Conservation (phyloP, 2,797 vertebrate species). For the Dromococcyx pavoninus region DNA sequence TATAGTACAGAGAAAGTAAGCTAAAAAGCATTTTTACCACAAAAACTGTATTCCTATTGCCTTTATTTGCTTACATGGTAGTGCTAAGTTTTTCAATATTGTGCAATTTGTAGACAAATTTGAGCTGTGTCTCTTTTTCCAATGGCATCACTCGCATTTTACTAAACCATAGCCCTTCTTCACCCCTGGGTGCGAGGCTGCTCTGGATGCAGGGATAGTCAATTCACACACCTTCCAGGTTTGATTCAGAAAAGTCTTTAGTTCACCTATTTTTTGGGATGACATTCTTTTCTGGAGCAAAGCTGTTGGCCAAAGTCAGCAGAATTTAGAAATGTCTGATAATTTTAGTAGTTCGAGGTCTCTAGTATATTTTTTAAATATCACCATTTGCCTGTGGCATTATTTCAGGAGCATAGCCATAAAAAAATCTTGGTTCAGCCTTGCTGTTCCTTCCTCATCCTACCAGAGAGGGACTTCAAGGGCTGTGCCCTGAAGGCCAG, state of each 20-base stretch:
- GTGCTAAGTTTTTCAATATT: background rate
- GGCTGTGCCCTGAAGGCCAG: background rate
- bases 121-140: background rate
- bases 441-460: background rate
- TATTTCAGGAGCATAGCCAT: background rate
- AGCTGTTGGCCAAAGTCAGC: background rate
- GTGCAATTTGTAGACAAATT: background rate
- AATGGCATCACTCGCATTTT: fast-evolving
- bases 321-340: background rate
- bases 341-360: fast-evolving
- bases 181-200: background rate
- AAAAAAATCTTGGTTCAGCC: background rate
- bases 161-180: background rate
- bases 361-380: background rate
- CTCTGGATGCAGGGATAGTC: background rate
- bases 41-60: background rate
- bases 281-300: background rate
- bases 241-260: background rate
- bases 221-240: background rate
- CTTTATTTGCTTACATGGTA: background rate
- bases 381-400: background rate
- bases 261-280: background rate
- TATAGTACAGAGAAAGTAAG: background rate
- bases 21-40: background rate
- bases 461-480: background rate